These are phyloP conservation scores for Phainopepla nitens DNA, from an alignment of 2,113 vertebrate species.

Conservation along the genomic window DNA sequence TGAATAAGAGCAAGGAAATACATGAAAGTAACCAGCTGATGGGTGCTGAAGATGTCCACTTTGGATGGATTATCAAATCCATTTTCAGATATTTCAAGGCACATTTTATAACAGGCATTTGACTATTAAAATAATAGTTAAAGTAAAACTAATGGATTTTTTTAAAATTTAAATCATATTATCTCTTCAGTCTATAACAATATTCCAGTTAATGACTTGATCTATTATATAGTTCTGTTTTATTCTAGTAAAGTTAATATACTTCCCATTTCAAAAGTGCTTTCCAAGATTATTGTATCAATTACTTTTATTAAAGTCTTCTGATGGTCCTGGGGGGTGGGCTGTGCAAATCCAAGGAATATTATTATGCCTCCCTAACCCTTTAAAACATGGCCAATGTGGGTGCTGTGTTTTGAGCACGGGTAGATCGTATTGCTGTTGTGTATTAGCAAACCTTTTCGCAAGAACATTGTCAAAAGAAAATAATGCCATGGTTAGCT, in stretches of 20 bases:
- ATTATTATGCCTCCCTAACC: neutral
- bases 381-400: neutral
- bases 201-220: slow-evolving; percentile 36
- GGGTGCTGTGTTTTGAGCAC: fast-evolving
- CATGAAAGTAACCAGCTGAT: neutral
- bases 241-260: slow-evolving; percentile 41
- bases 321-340: neutral
- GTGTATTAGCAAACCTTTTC: neutral
- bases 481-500: slow-evolving; percentile 4
- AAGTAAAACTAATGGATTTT: slow-evolving; percentile 23
- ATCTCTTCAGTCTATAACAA: neutral
- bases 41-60: neutral
- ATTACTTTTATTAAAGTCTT: slow-evolving; percentile 13
- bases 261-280: slow-evolving; percentile 3
- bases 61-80: neutral
- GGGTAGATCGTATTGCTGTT: neutral
- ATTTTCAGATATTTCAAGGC: neutral
- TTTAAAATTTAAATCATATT: neutral
- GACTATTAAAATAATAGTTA: slow-evolving; percentile 1
- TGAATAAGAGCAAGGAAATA: neutral
- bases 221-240: slow-evolving; percentile 13
- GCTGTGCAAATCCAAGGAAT: neutral
- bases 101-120: slow-evolving; percentile 4
- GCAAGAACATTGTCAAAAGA: neutral
- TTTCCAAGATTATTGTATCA: slow-evolving; percentile 12